Conservation (phyloP, 1,140 invertebrate genomes). For the Aphelenchoides fujianensis region DNA sequence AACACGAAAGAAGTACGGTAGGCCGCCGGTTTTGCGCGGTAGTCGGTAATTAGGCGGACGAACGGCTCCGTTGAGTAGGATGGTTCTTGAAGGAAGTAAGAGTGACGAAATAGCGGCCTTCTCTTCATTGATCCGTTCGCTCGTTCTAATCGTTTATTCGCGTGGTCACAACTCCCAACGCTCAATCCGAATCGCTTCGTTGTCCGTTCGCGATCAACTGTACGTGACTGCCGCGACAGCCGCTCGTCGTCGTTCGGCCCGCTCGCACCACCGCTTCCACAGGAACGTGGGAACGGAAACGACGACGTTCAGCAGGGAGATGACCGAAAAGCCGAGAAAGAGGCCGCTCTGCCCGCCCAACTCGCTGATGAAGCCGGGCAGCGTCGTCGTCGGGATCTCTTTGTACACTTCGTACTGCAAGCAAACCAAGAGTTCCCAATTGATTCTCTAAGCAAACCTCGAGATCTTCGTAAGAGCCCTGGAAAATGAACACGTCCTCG, state of each 20-base stretch:
- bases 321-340: constrained; percentile 28
- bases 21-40: too few relatives aligned
- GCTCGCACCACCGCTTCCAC: neutral
- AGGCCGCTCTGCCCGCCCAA: constrained; percentile 25
- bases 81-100: too few relatives aligned
- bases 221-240: too few relatives aligned
- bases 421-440: neutral
- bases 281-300: neutral
- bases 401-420: constrained; percentile 17
- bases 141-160: neutral
- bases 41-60: too few relatives aligned
- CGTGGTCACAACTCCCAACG: neutral
- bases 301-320: constrained; percentile 14
- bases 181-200: neutral
- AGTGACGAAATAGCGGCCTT: too few relatives aligned
- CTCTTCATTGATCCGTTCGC: neutral
- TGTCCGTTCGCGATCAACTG: too few relatives aligned
- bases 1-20: too few relatives aligned
- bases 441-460: neutral
- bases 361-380: constrained; percentile 24
- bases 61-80: neutral
- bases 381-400: constrained; percentile 24
- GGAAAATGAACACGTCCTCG: neutral
- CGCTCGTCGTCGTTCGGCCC: too few relatives aligned
- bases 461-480: constrained; percentile 3